These are phyloP conservation scores for Blastomussa wellsi DNA, from an alignment of 92 coral and sea anemone species.

Conservation along the genomic window DNA sequence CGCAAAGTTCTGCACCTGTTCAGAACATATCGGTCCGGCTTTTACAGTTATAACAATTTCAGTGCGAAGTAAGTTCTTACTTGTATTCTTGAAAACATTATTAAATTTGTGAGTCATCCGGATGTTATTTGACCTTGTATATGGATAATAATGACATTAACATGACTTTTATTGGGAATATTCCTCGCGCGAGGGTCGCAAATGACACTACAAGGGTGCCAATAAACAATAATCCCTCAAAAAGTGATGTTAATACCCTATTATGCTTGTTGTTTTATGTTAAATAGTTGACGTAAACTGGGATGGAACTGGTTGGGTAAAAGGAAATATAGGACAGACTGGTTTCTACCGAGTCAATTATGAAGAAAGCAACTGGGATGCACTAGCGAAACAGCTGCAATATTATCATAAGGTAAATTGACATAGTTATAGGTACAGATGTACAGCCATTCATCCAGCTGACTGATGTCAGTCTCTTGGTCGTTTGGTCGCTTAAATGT, in stretches of 20 bases:
- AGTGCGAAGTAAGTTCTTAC: too few species aligned
- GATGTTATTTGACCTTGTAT: too few species aligned
- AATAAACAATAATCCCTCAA: neutral
- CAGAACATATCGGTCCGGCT: too few species aligned
- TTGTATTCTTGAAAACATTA: too few species aligned
- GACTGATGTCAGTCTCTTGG: neutral
- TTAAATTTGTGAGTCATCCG: too few species aligned
- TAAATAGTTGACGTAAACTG: slow-evolving; percentile 50
- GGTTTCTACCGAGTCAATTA: slow-evolving; percentile 87
- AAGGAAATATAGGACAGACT: slow-evolving; percentile 69
- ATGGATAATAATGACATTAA: too few species aligned
- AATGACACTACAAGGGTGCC: too few species aligned
- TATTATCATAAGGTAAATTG: slow-evolving; percentile 37
- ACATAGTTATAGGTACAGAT: neutral
- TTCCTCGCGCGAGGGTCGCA: too few species aligned
- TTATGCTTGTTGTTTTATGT: neutral
- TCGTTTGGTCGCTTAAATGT: neutral
- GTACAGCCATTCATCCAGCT: neutral
- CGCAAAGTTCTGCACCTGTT: too few species aligned
- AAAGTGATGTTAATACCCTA: too few species aligned
- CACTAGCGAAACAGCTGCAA: slow-evolving; percentile 53
- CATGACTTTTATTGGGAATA: too few species aligned
- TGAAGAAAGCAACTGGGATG: slow-evolving; percentile 56
- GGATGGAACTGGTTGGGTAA: slow-evolving; percentile 81
- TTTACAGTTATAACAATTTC: too few species aligned